Evolutionary conservation across 2,888 invertebrate genomes (phyloP).

Genomic region (Cantharis lateralis): DNA sequence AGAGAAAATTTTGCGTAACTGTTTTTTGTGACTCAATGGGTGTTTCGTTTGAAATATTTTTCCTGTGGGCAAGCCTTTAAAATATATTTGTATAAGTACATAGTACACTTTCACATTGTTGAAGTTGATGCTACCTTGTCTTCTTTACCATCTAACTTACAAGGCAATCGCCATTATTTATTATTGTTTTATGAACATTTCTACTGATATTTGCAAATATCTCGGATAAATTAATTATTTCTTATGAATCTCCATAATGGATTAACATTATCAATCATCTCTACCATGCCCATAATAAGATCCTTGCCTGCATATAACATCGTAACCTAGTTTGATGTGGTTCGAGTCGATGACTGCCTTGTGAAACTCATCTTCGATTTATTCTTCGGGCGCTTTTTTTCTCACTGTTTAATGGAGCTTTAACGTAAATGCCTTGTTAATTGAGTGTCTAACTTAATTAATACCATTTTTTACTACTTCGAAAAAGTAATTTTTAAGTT

Average conservation of each 20-base stretch:
- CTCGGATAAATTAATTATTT: background rate
- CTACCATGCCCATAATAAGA: background rate
- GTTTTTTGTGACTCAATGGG: background rate
- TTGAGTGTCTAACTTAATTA: background rate
- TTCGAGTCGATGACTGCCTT: constrained; percentile 7
- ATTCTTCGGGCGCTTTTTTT: constrained; percentile 5
- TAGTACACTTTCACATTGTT: constrained; percentile 9
- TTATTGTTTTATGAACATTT: background rate
- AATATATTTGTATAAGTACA: background rate
- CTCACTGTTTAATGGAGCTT: background rate
- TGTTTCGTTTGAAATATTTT: background rate
- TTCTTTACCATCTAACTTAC: background rate
- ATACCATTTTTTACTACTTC: background rate
- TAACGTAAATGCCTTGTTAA: background rate
- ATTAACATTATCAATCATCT: background rate
- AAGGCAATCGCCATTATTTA: constrained; percentile 2
- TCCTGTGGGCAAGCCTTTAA: background rate
- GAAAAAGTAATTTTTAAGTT: background rate
- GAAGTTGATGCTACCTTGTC: background rate
- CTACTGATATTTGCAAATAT: background rate
- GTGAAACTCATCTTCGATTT: constrained; percentile 13
- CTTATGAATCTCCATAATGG: background rate
- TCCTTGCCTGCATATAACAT: background rate
- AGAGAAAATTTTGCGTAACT: background rate
- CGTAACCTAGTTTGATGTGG: constrained; percentile 11